Conservation (phyloP, 2,888 invertebrate species). For the Cheilosia urbana region DNA sequence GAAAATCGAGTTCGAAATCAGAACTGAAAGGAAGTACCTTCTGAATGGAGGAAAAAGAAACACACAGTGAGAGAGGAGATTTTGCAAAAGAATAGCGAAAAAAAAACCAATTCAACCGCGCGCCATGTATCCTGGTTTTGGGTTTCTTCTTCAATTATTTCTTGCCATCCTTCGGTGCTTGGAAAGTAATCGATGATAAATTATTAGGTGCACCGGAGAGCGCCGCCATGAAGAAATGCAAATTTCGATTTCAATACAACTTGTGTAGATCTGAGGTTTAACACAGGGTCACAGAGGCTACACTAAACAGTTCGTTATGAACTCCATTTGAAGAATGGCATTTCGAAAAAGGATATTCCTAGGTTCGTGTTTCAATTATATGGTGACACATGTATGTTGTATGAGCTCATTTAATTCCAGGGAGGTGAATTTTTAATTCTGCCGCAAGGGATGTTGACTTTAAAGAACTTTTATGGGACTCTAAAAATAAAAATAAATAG, state of each 20-base stretch:
- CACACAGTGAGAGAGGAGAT: conserved; percentile 28
- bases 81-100: conserved; percentile 14
- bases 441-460: not conserved
- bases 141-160: conserved; percentile 56
- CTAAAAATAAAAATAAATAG: too few relatives aligned
- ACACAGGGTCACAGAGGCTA: conserved; percentile 30
- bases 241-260: conserved; percentile 54
- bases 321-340: not conserved
- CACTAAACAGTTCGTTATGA: conserved; percentile 18
- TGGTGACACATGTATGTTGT: not conserved
- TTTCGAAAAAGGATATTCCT: conserved; percentile 4
- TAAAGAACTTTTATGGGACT: not conserved
- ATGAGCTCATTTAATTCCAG: not conserved
- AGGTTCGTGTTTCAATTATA: not conserved
- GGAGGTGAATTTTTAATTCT: not conserved
- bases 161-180: conserved; percentile 25
- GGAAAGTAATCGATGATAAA: conserved; percentile 68
- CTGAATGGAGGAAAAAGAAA: conserved; percentile 37
- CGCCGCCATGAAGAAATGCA: conserved; percentile 48
- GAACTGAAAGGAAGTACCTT: conserved; percentile 43
- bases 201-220: conserved; percentile 49
- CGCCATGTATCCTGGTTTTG: conserved; percentile 65
- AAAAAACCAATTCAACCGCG: conserved; percentile 46
- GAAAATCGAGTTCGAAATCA: conserved; percentile 69
- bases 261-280: conserved; percentile 21